phyloP scores from a whole-genome alignment of 2,888 invertebrate genomes.

The Agrilus mali region DNA sequence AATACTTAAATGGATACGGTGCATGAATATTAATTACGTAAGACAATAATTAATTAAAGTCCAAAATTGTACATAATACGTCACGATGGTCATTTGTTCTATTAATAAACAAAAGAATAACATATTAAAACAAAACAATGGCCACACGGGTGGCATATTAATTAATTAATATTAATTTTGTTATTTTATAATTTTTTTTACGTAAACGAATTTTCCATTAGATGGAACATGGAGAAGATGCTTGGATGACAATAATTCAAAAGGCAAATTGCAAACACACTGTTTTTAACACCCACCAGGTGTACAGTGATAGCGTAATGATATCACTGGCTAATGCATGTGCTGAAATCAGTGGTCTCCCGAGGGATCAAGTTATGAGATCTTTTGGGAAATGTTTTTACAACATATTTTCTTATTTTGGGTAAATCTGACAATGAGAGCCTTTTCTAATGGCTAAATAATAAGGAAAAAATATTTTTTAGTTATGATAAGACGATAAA shows the following conservation, averaged over 20 bases:
- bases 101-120: no score
- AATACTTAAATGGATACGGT: no score
- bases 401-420: conserved; percentile 77
- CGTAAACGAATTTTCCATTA: conserved; percentile 26
- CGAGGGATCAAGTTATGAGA: conserved; percentile 67
- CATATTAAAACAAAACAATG: not conserved
- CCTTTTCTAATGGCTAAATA: not conserved
- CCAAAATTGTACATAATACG: no score
- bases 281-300: conserved; percentile 72
- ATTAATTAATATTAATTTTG: no score
- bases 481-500: conserved; percentile 79
- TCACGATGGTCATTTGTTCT: no score
- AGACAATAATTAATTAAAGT: no score
- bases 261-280: conserved; percentile 58
- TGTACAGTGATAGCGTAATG: conserved; percentile 74
- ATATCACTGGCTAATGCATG: conserved; percentile 65
- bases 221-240: conserved; percentile 69
- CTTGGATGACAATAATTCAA: conserved; percentile 61
- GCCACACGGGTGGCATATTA: not conserved
- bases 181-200: not conserved
- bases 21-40: no score
- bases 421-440: conserved; percentile 41
- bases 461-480: conserved; percentile 7
- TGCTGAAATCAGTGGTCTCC: conserved; percentile 46
- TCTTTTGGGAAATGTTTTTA: conserved; percentile 87